Base-by-base conservation (phyloP, 1,140 invertebrate species). In the Drosophila ficusphila region DNA sequence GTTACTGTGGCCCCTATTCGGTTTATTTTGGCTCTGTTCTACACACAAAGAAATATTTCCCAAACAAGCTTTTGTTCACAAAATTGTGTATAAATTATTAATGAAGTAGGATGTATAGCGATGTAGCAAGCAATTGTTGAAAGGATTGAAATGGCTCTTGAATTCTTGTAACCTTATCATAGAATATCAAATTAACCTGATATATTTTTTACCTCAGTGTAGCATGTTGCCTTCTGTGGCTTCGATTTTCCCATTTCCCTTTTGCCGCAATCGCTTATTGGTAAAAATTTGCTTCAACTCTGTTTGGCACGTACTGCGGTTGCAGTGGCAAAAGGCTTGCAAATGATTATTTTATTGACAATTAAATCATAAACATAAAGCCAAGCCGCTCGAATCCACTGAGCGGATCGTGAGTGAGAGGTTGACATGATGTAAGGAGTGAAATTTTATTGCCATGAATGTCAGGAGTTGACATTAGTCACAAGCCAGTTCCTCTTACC, bases 331-430 rank as follows among this genome's bases (percentile, higher is more conserved):
- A 79, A 79, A 42, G 69, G 75, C 77, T 75, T 83, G 75, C 75
- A 79, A 83, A 86, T 86, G 81, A 86, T 88, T 86, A 86, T 86
- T 86, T 86, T 86, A 86, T 88, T 86, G 82, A 77, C 76, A 88
- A 88, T 86, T 86, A 86, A 88, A 88, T 67, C 76, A 76, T 77
- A 71, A 79, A 56, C 72, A 76, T 86, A 73, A 86, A 88, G 52
- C 18, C 53, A 76, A 69, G 56, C 70, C 79, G 44, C 60, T 76
- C 51, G 76, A 76, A 76, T 72, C 72, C 38, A 71, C 67, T 27
- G 12, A 65, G 36, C 48, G 29, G 23, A 31, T n/a, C 29, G 33
- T n/a, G 8, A 7, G 16, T 23, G 27, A 41, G 39, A 42, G 56
- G 49, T 42, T 70, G 44, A 76, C 57, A 79, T 57, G 46, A 41